Conservation (phyloP, 92 coral and sea anemone species). For the Ricordea florida region DNA sequence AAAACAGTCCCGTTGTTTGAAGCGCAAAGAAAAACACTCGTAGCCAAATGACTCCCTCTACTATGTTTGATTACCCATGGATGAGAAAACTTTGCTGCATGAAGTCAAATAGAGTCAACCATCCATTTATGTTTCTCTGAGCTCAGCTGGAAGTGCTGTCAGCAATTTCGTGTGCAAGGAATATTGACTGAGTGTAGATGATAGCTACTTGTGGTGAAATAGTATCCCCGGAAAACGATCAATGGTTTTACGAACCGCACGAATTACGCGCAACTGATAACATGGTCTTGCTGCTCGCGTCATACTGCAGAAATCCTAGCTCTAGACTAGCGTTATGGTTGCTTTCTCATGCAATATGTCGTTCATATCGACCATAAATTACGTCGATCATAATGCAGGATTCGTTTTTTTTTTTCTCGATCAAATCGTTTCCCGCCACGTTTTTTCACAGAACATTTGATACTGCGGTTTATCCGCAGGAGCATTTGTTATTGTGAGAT, state of each 20-base stretch:
- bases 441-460: no score
- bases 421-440: no score
- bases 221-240: conserved; percentile 37
- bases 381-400: no score
- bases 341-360: no score
- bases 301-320: not conserved
- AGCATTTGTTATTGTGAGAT: no score
- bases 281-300: not conserved
- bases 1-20: conserved; percentile 25
- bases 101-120: conserved; percentile 1
- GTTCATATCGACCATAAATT: no score
- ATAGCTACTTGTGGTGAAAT: conserved; percentile 16
- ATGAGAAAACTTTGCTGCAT: not conserved
- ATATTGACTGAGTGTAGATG: conserved; percentile 5
- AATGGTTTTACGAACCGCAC: conserved; percentile 1
- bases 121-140: not conserved
- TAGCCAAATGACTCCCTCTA: not conserved
- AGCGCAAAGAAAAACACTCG: conserved; percentile 23
- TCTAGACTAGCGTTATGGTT: no score
- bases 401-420: no score
- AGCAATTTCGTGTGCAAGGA: conserved; percentile 16
- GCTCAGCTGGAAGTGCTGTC: not conserved
- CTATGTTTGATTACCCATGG: conserved; percentile 17
- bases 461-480: no score
- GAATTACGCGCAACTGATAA: conserved; percentile 1